These are phyloP conservation scores for Graphium colonna DNA, from an alignment of 2,888 invertebrate species.

Conservation along the genomic window DNA sequence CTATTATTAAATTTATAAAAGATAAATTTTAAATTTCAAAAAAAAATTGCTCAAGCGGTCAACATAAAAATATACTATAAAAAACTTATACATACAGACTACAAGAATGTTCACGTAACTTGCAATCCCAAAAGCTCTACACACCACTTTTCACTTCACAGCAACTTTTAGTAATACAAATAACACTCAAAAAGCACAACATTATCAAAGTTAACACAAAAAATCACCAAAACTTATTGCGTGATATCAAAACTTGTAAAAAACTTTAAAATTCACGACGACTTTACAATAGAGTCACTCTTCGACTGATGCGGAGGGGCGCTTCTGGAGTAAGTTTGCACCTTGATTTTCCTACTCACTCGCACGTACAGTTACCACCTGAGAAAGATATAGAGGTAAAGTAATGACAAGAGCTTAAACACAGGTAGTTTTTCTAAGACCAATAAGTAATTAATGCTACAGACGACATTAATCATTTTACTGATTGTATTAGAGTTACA, in stretches of 20 bases:
- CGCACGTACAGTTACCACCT: conserved; percentile 14
- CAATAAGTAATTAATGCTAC: too few relatives aligned
- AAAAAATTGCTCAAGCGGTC: too few relatives aligned
- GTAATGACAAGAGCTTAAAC: conserved; percentile 19
- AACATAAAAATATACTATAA: too few relatives aligned
- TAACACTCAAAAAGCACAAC: conserved; percentile 1
- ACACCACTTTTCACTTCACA: conserved; percentile 24
- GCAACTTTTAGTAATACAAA: conserved; percentile 20
- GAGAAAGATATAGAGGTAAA: conserved; percentile 10
- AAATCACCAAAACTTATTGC: conserved; percentile 9
- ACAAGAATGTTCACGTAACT: conserved; percentile 23
- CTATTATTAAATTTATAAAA: too few relatives aligned
- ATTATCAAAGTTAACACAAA: conserved; percentile 4
- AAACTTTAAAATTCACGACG: conserved; percentile 29
- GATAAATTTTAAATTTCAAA: too few relatives aligned
- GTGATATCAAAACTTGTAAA: neutral
- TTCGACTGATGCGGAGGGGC: conserved; percentile 47
- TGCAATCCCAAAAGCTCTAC: conserved; percentile 29
- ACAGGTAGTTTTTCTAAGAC: too few relatives aligned
- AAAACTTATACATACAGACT: too few relatives aligned
- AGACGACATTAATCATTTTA: too few relatives aligned
- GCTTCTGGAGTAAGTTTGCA: conserved; percentile 27
- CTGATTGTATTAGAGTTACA: too few relatives aligned
- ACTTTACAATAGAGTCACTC: conserved; percentile 33
- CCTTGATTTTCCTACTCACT: conserved; percentile 17